These are phyloP conservation scores for Oncorhynchus masou DNA, from an alignment of 2,113 vertebrate species.

Conservation along the genomic window DNA sequence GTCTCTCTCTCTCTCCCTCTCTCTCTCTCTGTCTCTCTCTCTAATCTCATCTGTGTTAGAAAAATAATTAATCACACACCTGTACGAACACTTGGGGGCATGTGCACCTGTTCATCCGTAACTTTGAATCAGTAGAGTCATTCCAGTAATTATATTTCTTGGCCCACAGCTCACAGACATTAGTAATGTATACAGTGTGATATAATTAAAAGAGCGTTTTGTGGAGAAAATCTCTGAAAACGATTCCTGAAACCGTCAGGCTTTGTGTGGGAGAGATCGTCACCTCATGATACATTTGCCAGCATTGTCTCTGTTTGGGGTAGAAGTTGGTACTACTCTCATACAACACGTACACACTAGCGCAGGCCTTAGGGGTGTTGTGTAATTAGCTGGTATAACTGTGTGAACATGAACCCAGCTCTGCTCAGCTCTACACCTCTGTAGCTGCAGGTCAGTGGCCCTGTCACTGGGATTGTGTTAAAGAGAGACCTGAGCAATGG, in stretches of 20 bases:
- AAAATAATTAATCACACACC: constrained; percentile 43
- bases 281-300: constrained; percentile 4
- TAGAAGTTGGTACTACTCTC: background rate
- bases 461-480: background rate
- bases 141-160: constrained; percentile 44
- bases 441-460: background rate
- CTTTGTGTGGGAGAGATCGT: constrained; percentile 17
- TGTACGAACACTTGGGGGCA: constrained; percentile 41
- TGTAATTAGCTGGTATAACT: background rate
- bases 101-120: constrained; percentile 30
- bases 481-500: background rate
- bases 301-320: background rate
- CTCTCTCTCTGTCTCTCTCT: background rate
- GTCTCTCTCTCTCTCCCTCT: too few species aligned
- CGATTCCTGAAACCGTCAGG: background rate
- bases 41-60: constrained; percentile 9
- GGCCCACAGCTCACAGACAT: too few species aligned
- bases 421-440: background rate
- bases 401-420: background rate
- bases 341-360: background rate
- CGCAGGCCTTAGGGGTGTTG: background rate
- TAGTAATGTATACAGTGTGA: too few species aligned
- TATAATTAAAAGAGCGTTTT: constrained; percentile 39
- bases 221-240: constrained; percentile 18
- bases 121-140: constrained; percentile 45